Base-by-base conservation (phyloP, 2,113 vertebrate genomes). In the Columbina picui region DNA sequence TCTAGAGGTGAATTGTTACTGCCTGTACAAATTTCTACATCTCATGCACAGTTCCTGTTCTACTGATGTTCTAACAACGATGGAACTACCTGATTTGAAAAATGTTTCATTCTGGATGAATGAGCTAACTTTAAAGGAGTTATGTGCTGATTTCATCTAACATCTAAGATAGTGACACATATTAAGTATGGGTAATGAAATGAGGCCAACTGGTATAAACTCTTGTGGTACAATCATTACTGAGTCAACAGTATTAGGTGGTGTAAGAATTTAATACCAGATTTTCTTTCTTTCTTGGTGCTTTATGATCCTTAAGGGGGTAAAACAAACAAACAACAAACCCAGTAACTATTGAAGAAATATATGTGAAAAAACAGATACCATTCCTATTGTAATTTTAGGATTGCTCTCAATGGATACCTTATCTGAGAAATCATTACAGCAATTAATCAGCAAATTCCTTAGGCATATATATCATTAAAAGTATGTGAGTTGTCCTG, bases 291-390 rank as follows among this genome's bases (percentile, higher is more conserved):
- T 47, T 82, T 80, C 27, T 68, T 80, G 20, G 2, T 47, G 8
- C 5, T 70, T 69, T 77, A 38, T 65, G 12, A 65, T 56, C 8
- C 0, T 0, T 49, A 55, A 70, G 3, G 6, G 6, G 22, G 3
- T 2, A 0, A 1, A 3, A 10, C 7, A 69, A 70, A 6, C 43
- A 43, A 43, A 43, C 43, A 43, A 43, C 18, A 43, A 43, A 9
- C 43, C 43, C 43, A n/a, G 6, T 14, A 49, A 68, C 41, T 19
- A 56, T 25, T 64, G 12, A 59, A 76, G 8, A 65, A 64, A 39
- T 1, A 20, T 20, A 4, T 11, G 36, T 67, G 9, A 75, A 47
- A 74, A 75, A 2, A 9, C 65, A 30, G 19, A 73, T 73, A 60
- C 3, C 2, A 16, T 39, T 73, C 16, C 34, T 34, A 10, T 18